Conservation (phyloP, 1,140 invertebrate species). For the Heliconius himera region DNA sequence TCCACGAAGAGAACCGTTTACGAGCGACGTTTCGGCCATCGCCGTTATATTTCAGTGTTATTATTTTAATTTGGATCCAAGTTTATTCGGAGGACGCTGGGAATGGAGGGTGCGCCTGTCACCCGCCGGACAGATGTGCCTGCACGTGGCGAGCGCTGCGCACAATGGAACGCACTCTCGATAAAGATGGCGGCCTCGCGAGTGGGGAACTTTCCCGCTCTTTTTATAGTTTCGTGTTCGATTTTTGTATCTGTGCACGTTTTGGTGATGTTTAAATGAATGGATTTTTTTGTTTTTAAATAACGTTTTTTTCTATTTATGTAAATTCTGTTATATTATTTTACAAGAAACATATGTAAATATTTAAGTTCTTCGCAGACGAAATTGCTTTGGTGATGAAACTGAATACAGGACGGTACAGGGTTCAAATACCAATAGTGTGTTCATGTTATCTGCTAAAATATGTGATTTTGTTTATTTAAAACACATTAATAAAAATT, state of each 20-base stretch:
- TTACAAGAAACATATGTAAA: no score
- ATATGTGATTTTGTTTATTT: no score
- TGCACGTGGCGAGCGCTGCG: slow-evolving; percentile 70
- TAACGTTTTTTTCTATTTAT: background rate
- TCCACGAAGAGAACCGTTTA: background rate
- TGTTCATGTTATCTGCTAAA: no score
- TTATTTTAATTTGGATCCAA: slow-evolving; percentile 21
- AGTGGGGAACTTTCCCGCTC: slow-evolving; percentile 73
- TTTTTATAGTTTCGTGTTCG: slow-evolving; percentile 50
- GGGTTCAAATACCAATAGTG: no score
- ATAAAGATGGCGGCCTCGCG: slow-evolving; percentile 58
- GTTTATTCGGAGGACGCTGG: slow-evolving; percentile 39
- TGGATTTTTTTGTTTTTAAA: background rate
- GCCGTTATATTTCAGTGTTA: slow-evolving; percentile 13
- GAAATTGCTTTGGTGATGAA: no score
- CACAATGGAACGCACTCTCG: slow-evolving; percentile 68
- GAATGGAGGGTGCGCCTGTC: slow-evolving; percentile 64
- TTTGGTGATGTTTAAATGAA: background rate
- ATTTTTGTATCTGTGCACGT: slow-evolving; percentile 24
- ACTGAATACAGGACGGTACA: no score
- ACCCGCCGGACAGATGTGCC: slow-evolving; percentile 72
- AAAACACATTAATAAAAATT: no score
- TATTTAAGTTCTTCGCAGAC: no score
- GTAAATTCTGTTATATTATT: background rate
- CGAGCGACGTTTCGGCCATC: background rate